These are phyloP conservation scores for Drosophila dunni DNA, from an alignment of 1,140 invertebrate species.

Conservation along the genomic window DNA sequence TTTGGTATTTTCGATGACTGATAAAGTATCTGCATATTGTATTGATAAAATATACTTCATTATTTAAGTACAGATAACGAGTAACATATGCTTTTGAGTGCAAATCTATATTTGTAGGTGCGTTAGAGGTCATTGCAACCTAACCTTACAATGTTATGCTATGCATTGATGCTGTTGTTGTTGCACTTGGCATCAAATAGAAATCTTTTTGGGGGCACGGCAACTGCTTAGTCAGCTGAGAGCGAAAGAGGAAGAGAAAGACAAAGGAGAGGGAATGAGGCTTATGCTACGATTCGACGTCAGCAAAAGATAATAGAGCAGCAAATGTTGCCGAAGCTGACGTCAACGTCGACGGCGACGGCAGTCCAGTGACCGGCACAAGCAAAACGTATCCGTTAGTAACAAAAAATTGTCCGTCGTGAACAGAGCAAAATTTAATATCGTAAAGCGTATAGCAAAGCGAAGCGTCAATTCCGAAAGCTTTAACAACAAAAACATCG, in stretches of 20 bases:
- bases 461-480: slow-evolving; percentile 18
- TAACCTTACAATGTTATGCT: not conserved
- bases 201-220: slow-evolving; percentile 62
- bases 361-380: slow-evolving; percentile 47
- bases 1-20: not conserved
- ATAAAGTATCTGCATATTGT: not conserved
- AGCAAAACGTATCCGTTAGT: slow-evolving; percentile 55
- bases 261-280: slow-evolving; percentile 1
- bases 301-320: slow-evolving; percentile 43
- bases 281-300: slow-evolving; percentile 26
- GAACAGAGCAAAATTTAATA: slow-evolving; percentile 69
- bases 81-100: not conserved
- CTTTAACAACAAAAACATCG: slow-evolving; percentile 46
- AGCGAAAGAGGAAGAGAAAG: not conserved
- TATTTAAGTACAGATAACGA: too few species aligned
- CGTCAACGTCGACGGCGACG: not conserved
- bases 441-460: slow-evolving; percentile 22
- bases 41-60: too few species aligned
- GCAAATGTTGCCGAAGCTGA: slow-evolving; percentile 33
- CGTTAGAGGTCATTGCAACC: not conserved
- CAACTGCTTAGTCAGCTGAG: slow-evolving; percentile 39
- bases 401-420: slow-evolving; percentile 72
- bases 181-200: slow-evolving; percentile 12
- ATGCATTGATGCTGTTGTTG: not conserved
- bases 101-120: not conserved